Conservation (phyloP, 2,888 invertebrate species). For the Philopedon plagiatum region DNA sequence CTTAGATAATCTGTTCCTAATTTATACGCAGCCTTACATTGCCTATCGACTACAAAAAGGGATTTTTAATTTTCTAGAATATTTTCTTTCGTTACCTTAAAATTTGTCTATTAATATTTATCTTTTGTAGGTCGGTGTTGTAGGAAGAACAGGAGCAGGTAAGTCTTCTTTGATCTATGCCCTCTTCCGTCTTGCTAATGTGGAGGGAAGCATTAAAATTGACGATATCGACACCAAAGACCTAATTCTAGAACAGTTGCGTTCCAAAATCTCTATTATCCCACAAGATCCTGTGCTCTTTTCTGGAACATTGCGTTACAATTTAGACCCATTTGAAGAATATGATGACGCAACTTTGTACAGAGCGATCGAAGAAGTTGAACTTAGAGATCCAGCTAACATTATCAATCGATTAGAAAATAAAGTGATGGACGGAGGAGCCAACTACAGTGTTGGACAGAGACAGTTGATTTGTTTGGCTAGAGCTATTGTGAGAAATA, state of each 20-base stretch:
- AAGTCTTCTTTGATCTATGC: constrained; percentile 86
- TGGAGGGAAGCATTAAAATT: constrained; percentile 80
- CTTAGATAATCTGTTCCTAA: no score
- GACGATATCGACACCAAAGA: constrained; percentile 77
- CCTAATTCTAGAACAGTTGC: constrained; percentile 72
- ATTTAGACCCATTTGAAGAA: no score
- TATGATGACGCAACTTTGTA: constrained; percentile 79
- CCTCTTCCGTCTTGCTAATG: constrained; percentile 81
- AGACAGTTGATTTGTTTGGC: constrained; percentile 91
- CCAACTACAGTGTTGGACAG: constrained; percentile 92
- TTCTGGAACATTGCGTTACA: no score
- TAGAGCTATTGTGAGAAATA: no score
- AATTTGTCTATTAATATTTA: no score
- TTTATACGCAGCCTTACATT: no score
- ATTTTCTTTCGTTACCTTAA: no score
- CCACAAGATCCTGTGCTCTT: constrained; percentile 81
- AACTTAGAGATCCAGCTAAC: constrained; percentile 78
- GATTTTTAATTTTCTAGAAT: no score
- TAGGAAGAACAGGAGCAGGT: no score
- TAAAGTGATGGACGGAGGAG: constrained; percentile 81
- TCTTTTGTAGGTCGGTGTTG: constrained; percentile 79
- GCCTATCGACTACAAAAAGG: no score
- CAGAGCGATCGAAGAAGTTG: constrained; percentile 82
- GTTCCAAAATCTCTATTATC: constrained; percentile 73
- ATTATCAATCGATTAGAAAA: constrained; percentile 76